A percentile compares a stretch with the other conserved stretches of the same genome.
These are phyloP conservation scores for Alosa sapidissima DNA, from an alignment of 2,797 vertebrate genomes.

Conservation along the genomic window DNA sequence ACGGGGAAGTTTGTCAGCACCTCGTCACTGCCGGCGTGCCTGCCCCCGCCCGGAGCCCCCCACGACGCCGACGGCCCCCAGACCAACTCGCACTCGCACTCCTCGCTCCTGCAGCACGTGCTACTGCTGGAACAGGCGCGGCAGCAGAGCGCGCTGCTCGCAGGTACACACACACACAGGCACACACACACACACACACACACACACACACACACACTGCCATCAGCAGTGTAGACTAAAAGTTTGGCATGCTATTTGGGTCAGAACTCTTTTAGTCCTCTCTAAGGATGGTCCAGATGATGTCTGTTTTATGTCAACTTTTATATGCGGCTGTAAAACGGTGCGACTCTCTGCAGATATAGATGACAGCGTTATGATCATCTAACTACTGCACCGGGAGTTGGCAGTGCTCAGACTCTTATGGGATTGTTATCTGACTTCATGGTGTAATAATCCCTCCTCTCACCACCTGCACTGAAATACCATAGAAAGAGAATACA, in stretches of 20 bases:
- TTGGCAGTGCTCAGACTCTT: neutral
- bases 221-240: neutral
- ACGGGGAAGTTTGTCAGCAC: slow-evolving; percentile 90
- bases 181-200: slow-evolving; percentile 16
- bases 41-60: slow-evolving; percentile 70
- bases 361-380: neutral
- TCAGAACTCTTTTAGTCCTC: slow-evolving; percentile 1
- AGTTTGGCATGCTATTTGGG: neutral
- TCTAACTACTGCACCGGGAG: neutral
- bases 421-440: neutral
- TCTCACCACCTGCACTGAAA: no score
- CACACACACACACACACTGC: neutral
- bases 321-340: neutral
- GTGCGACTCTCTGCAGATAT: neutral
- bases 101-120: slow-evolving; percentile 90
- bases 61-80: slow-evolving; percentile 77
- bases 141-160: slow-evolving; percentile 88
- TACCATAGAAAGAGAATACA: neutral
- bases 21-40: slow-evolving; percentile 84
- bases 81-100: slow-evolving; percentile 77
- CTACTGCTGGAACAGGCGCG: slow-evolving; percentile 91
- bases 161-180: slow-evolving; percentile 65
- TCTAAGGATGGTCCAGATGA: neutral
- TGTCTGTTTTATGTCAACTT: neutral
- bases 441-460: neutral